Conservation (phyloP, 2,113 vertebrate species). For the Cygnus buccinator region DNA sequence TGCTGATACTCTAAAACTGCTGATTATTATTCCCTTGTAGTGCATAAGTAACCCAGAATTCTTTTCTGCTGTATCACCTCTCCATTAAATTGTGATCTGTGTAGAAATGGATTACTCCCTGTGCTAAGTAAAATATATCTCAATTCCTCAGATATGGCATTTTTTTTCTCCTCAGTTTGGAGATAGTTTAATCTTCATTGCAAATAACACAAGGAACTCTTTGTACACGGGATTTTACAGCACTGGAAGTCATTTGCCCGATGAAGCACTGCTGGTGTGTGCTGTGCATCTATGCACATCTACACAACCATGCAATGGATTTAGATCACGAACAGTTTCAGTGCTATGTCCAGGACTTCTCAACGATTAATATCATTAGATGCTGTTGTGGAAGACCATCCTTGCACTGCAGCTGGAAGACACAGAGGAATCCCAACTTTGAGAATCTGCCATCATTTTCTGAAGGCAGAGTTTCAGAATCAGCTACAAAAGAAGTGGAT, state of each 20-base stretch:
- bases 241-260: neutral
- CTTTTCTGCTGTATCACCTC: neutral
- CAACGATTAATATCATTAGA: rapidly evolving
- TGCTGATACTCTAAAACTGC: neutral
- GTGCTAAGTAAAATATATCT: neutral
- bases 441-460: neutral
- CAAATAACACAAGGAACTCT: neutral
- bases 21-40: neutral
- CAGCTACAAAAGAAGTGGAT: neutral
- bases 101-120: neutral
- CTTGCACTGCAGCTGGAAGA: neutral
- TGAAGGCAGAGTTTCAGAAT: neutral
- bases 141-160: neutral
- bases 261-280: neutral
- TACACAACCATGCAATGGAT: neutral
- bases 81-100: neutral
- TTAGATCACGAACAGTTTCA: neutral
- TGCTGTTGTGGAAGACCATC: neutral
- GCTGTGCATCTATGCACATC: neutral
- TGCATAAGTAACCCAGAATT: neutral
- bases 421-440: neutral
- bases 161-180: neutral
- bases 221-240: neutral
- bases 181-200: neutral
- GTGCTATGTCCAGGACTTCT: neutral